Evolutionary conservation across 2,797 vertebrate species (phyloP).

Genomic region (Rousettus madagascariensis): DNA sequence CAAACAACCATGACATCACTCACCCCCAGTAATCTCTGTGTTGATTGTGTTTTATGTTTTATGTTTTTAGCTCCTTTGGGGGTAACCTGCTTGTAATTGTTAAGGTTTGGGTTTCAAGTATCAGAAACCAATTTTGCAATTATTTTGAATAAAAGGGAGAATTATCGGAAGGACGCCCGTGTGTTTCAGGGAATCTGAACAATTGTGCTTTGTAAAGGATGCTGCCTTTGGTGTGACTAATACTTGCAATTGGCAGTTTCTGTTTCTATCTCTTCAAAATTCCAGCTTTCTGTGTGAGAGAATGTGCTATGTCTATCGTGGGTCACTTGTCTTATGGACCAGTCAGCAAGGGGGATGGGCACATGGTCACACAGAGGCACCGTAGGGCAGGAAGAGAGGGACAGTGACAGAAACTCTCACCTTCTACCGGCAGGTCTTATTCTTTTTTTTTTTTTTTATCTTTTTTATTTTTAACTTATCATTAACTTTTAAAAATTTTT

Average conservation of each 20-base stretch:
- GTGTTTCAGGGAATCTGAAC: background rate
- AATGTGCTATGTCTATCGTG: too few relatives aligned
- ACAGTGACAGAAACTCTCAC: background rate
- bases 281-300: background rate
- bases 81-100: background rate
- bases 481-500: background rate
- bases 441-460: background rate
- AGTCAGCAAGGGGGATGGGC: background rate
- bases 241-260: background rate
- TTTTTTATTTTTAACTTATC: background rate
- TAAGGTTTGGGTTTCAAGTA: background rate
- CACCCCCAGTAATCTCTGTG: background rate
- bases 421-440: background rate
- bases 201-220: background rate
- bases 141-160: constrained; percentile 27
- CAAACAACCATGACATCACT: background rate
- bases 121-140: constrained; percentile 10
- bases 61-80: background rate
- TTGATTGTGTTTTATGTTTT: background rate
- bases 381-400: background rate
- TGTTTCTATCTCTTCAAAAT: background rate
- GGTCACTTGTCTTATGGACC: background rate
- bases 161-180: background rate
- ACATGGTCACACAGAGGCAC: background rate
- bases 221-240: background rate